Evolutionary conservation across 2,888 invertebrate species (phyloP), one percentile per base, ranked within the genome.

Genomic region (Proisotoma minuta): DNA sequence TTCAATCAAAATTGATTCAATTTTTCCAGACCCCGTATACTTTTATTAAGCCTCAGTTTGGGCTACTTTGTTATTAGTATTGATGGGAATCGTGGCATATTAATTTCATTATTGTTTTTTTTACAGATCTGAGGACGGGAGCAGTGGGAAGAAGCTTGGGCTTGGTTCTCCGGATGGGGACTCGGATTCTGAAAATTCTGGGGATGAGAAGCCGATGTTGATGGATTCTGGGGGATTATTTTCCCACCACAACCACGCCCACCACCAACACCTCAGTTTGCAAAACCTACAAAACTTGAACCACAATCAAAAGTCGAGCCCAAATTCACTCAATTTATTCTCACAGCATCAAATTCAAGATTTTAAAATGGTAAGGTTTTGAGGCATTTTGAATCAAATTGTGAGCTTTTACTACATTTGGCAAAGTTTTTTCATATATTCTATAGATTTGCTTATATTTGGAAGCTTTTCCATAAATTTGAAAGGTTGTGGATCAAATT

Each of bases 271-370:
- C 22, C 50, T 49, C 27, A 59, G 59, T 28, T n/a, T n/a, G n/a
- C n/a, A n/a, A n/a, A n/a, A n/a, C n/a, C n/a, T n/a, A n/a, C n/a
- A n/a, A n/a, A n/a, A n/a, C n/a, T 58, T 52, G 34, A 53, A 57
- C 51, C 59, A 60, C 20, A 67, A 64, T 34, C 66, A 66, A 59
- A 57, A 40, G 58, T 63, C 68, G 18, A 67, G 68, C 43, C 63
- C 69, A 10, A 58, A 65, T 23, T 61, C 62, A 60, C 69, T 66
- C 63, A 60, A 63, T 24, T 60, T 69, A 18, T 68, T 71, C 59
- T 70, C 69, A 22, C 68, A 69, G 56, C 73, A 73, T 62, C 71
- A 70, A 71, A 73, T 73, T n/a, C n/a, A n/a, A n/a, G n/a, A n/a
- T n/a, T n/a, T n/a, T n/a, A n/a, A n/a, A n/a, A n/a, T n/a, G n/a